Conservation (phyloP, 2,797 vertebrate genomes). For the Hemitrygon akajei region DNA sequence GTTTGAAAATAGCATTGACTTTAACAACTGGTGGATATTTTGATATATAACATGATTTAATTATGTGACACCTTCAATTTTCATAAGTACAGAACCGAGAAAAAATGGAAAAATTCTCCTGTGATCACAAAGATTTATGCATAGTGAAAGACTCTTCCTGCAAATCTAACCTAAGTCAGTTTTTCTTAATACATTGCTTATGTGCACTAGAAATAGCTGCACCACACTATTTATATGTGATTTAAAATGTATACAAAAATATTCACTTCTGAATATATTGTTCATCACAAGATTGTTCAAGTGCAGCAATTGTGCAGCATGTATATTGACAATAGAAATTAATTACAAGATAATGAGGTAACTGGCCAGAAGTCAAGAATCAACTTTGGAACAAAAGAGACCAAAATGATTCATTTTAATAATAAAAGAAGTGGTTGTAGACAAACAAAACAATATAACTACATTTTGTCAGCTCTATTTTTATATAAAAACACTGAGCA, state of each 20-base stretch:
- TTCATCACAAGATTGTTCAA: background rate
- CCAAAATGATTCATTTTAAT: background rate
- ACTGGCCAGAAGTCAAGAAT: too few species aligned
- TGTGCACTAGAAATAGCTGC: background rate
- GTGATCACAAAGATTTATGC: background rate
- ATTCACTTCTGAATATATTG: too few species aligned
- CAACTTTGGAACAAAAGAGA: background rate
- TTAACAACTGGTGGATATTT: background rate
- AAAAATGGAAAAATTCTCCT: background rate
- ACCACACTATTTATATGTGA: background rate
- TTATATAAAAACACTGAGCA: background rate
- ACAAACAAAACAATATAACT: background rate
- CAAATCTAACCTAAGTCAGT: background rate
- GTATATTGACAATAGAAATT: background rate
- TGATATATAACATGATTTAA: constrained; percentile 8
- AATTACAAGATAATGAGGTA: background rate
- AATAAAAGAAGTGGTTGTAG: background rate
- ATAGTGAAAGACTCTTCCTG: background rate
- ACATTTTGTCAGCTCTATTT: background rate
- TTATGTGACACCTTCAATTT: background rate
- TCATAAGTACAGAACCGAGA: background rate
- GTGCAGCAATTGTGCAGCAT: background rate
- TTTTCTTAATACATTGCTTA: background rate
- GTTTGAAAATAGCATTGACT: background rate
- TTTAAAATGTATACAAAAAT: background rate